A percentile compares a stretch with the other conserved stretches of the same genome.
These are phyloP conservation scores for Aldabrachelys gigantea DNA, from an alignment of 2,113 vertebrate genomes.

Conservation along the genomic window DNA sequence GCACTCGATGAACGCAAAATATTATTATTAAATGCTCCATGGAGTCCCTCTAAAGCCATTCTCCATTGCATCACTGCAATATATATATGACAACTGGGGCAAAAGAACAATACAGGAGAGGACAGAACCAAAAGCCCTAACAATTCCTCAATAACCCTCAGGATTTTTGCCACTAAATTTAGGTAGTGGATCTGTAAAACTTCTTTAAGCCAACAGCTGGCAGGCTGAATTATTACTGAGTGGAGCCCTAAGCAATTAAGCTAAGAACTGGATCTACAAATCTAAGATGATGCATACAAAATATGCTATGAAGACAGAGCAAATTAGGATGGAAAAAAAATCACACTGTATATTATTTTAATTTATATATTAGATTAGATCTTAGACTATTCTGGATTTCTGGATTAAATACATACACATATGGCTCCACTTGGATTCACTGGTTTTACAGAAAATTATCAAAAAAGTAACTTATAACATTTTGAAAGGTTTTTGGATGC, in stretches of 20 bases:
- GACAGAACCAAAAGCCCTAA: neutral
- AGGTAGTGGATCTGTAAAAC: slow-evolving; percentile 54
- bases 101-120: fast-evolving
- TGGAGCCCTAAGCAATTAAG: slow-evolving; percentile 50
- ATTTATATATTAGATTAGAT: slow-evolving; percentile 62
- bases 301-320: slow-evolving; percentile 32
- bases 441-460: slow-evolving; percentile 71
- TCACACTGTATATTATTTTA: slow-evolving; percentile 69
- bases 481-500: slow-evolving; percentile 76
- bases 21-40: neutral
- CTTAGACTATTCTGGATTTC: slow-evolving; percentile 70
- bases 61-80: fast-evolving
- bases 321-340: slow-evolving; percentile 26
- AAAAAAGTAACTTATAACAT: slow-evolving; percentile 70
- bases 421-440: slow-evolving; percentile 68
- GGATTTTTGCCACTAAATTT: slow-evolving; percentile 3
- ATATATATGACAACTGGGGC: neutral
- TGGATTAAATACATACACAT: slow-evolving; percentile 75
- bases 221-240: slow-evolving; percentile 15
- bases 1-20: neutral
- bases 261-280: slow-evolving; percentile 28
- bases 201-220: slow-evolving; percentile 29
- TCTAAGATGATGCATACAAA: slow-evolving; percentile 26
- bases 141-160: neutral
- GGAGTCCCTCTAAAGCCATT: neutral